phyloP scores from a whole-genome alignment of 1,140 invertebrate genomes.

The Trissolcus basalis region DNA sequence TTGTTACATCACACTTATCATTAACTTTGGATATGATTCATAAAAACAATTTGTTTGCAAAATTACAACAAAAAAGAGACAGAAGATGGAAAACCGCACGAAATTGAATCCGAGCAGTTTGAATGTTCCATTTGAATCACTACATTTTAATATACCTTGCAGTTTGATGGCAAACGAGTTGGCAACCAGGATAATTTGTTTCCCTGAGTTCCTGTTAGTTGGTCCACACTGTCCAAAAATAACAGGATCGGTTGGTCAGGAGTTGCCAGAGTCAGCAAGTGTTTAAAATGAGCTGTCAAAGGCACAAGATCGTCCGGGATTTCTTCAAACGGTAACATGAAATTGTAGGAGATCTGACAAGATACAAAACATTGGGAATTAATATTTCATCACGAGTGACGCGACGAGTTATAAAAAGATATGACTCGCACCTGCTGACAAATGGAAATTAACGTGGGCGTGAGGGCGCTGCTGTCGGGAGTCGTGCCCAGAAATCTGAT shows the following conservation, averaged over 20 bases:
- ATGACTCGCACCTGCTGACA: conserved; percentile 89
- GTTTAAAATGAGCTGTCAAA: conserved; percentile 96
- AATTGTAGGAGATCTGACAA: conserved; percentile 95
- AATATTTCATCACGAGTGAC: conserved; percentile 21
- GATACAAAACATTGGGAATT: conserved; percentile 59
- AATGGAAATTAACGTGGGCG: conserved; percentile 95
- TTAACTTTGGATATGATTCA: too few species aligned
- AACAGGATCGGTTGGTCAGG: conserved; percentile 89
- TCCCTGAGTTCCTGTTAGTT: conserved; percentile 94
- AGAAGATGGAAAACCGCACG: too few species aligned
- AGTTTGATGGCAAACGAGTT: conserved; percentile 89
- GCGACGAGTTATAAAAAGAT: conserved; percentile 1
- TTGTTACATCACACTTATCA: too few species aligned
- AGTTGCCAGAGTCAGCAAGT: conserved; percentile 89
- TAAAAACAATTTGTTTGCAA: too few species aligned
- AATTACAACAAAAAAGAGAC: too few species aligned
- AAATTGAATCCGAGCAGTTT: too few species aligned
- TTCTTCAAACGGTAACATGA: conserved; percentile 92
- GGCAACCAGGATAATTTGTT: conserved; percentile 98
- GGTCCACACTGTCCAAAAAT: conserved; percentile 95
- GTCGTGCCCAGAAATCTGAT: conserved; percentile 97
- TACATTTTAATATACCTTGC: conserved; percentile 82
- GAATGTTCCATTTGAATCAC: too few species aligned
- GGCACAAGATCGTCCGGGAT: conserved; percentile 97
- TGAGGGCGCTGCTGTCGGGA: conserved; percentile 95